phyloP scores from a whole-genome alignment of 2,888 invertebrate genomes.

The Mystacides longicornis region DNA sequence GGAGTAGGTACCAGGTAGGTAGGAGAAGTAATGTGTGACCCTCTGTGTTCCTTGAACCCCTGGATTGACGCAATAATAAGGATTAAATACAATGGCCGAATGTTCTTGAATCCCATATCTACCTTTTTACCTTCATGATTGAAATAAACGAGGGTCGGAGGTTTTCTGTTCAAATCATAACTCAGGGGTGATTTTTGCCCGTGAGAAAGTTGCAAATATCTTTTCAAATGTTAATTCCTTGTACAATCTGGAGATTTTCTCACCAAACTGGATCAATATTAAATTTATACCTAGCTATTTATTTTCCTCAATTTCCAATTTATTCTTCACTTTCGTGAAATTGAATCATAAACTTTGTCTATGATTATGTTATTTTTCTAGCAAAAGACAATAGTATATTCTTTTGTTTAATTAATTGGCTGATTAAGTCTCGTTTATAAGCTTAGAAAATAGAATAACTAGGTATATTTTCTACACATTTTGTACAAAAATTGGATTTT shows the following conservation, averaged over 20 bases:
- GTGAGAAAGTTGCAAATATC: neutral
- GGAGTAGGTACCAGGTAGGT: neutral
- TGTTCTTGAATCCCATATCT: neutral
- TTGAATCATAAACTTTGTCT: no score
- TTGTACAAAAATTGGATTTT: no score
- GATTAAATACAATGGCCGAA: neutral
- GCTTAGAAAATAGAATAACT: no score
- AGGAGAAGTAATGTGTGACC: no score
- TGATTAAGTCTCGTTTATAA: no score
- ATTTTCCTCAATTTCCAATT: no score
- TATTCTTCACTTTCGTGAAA: no score
- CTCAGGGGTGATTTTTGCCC: neutral
- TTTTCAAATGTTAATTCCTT: neutral
- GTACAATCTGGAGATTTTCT: neutral
- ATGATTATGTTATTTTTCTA: no score
- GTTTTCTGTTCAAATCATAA: slow-evolving; percentile 1
- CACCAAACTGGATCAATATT: neutral
- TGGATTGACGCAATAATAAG: slow-evolving; percentile 2
- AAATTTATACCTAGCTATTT: no score
- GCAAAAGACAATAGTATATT: no score
- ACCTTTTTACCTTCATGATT: slow-evolving; percentile 1
- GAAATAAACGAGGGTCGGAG: neutral
- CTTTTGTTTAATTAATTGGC: no score
- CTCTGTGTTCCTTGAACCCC: neutral
- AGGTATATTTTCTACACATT: no score